Evolutionary conservation across 2,797 vertebrate genomes (phyloP), one percentile per base, ranked within the genome.

Genomic region (Takifugu rubripes): DNA sequence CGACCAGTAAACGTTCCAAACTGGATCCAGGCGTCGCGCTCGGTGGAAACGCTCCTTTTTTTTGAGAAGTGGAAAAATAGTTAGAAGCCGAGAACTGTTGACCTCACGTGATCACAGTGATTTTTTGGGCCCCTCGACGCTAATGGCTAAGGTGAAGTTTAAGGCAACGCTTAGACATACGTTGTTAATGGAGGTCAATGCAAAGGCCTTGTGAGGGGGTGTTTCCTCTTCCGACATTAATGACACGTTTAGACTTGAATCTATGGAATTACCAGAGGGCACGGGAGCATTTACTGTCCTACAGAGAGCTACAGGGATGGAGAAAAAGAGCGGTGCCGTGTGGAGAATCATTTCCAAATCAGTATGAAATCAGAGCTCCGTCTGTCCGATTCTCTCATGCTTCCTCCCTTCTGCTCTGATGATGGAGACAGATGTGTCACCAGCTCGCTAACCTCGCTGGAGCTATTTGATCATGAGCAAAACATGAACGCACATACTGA

Each of bases 351-450:
- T 56, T 75, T 66, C 68, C 63, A 82, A 82, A 84, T 85, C 78
- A 48, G 57, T 9, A 66, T 76, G 85, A 85, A 86, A 87, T 84
- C 76, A 70, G 75, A 87, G 64, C 81, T 72, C 48, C 40, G 66
- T 79, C 82, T 77, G 78, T 75, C 84, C 87, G 72, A 67, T 70
- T 83, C 54, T 63, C 52, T 60, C 57, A 49, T 49, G 54, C 50
- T 68, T 43, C 53, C 40, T 5, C 49, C 49, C 14, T 68, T 47
- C 54, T 29, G 14, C 61, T 56, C 46, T 87, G 66, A 88, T 75
- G 82, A 73, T 58, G 75, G 84, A 85, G 66, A 71, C 88, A 89
- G 84, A 86, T 84, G 86, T 71, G 42, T 71, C 77, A 74, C 72
- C 42, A 62, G 67, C 74, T 81, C 70, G 46, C 74, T 40, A 8